A percentile compares a stretch with the other conserved stretches of the same genome.
phyloP scores from a whole-genome alignment of 2,113 vertebrate species.

The Cathartes aura region DNA sequence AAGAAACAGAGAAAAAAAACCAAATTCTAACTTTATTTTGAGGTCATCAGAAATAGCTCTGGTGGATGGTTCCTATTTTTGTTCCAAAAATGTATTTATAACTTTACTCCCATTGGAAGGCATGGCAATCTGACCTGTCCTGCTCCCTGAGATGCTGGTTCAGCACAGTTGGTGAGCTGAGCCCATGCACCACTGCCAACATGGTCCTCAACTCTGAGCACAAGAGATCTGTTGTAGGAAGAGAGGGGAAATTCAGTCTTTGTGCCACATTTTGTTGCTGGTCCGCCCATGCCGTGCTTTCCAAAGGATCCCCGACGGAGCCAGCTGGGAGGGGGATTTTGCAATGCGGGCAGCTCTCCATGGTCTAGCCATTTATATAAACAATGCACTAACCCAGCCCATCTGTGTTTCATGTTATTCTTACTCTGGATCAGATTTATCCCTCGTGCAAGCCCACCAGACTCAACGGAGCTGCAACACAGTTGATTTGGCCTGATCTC shows the following conservation, averaged over 20 bases:
- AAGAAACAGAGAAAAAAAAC: background rate
- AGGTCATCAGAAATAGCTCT: conserved; percentile 30
- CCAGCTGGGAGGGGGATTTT: background rate
- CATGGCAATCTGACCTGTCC: background rate
- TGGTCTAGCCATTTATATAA: background rate
- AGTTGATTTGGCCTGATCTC: background rate
- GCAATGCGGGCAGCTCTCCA: background rate
- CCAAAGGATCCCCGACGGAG: background rate
- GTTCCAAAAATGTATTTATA: conserved; percentile 29
- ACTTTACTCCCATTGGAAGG: background rate
- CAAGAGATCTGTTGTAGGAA: background rate
- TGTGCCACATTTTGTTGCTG: background rate
- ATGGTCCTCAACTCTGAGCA: background rate
- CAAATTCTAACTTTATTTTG: background rate
- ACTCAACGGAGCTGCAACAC: background rate
- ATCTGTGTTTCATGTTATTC: background rate
- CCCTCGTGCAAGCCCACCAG: background rate
- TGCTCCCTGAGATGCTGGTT: background rate
- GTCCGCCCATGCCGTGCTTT: background rate
- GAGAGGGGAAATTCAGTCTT: background rate
- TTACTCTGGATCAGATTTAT: background rate
- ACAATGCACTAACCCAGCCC: background rate
- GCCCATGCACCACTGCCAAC: background rate
- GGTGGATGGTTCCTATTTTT: conserved; percentile 28
- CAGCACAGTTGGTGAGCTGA: background rate